Percentiles rank a stretch among this genome's conserved stretches.
Evolutionary conservation across 2,888 invertebrate genomes (phyloP).

Genomic region (Nymphalis c-album): DNA sequence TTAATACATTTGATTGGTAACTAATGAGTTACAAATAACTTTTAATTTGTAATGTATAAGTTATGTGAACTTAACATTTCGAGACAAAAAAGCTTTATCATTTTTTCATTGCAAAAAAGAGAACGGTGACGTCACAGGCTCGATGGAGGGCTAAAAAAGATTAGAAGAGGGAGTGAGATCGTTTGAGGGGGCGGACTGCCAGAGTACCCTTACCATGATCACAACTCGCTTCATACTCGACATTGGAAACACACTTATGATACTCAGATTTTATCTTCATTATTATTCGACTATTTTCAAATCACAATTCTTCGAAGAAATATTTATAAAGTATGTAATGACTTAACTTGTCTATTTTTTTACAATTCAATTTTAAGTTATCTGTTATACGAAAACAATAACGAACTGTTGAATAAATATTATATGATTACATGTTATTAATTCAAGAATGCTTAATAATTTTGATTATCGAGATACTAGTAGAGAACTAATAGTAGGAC

Average conservation of each 20-base stretch:
- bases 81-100: conserved; percentile 52
- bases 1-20: neutral
- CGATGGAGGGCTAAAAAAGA: conserved; percentile 67
- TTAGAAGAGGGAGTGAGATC: conserved; percentile 60
- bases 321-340: too few species aligned
- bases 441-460: neutral
- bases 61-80: conserved; percentile 23
- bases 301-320: too few species aligned
- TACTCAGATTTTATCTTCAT: neutral
- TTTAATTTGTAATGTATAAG: neutral
- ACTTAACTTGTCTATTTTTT: too few species aligned
- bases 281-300: too few species aligned
- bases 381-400: too few species aligned
- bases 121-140: conserved; percentile 76
- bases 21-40: neutral
- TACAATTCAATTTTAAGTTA: too few species aligned
- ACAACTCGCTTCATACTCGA: conserved; percentile 43
- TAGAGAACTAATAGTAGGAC: conserved; percentile 31
- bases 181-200: conserved; percentile 55
- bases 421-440: neutral
- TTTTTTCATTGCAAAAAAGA: conserved; percentile 74
- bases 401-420: neutral
- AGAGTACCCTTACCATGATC: conserved; percentile 49
- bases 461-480: conserved; percentile 46
- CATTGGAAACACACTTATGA: neutral